A percentile compares a stretch with the other conserved stretches of the same genome.
phyloP scores from a whole-genome alignment of 1,140 invertebrate genomes.

The Lepidurus packardi region DNA sequence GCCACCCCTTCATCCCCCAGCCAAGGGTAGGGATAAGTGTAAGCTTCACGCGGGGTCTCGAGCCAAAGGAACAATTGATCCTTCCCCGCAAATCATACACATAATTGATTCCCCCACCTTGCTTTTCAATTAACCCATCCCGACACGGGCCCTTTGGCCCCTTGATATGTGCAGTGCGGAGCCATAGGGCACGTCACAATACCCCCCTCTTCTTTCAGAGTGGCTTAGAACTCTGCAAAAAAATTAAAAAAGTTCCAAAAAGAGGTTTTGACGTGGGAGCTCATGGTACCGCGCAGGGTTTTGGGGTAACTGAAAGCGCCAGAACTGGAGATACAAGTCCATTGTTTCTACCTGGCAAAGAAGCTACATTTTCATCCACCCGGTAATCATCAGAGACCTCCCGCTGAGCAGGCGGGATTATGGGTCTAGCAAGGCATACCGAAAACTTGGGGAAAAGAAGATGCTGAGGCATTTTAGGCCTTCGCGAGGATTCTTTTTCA shows the following conservation, averaged over 20 bases:
- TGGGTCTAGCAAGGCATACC: not conserved
- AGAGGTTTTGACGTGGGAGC: not conserved
- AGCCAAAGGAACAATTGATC: not conserved
- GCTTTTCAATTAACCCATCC: constrained; percentile 17
- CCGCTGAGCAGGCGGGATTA: not conserved
- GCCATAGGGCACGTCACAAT: not conserved
- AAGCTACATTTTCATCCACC: not conserved
- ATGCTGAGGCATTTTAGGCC: not conserved
- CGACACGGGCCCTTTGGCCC: not conserved
- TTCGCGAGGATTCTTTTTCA: too few species aligned
- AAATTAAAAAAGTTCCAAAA: not conserved
- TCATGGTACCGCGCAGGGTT: not conserved
- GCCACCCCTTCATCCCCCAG: not conserved
- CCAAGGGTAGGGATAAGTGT: not conserved
- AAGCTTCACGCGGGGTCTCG: not conserved
- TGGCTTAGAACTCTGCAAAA: not conserved
- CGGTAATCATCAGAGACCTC: constrained; percentile 18
- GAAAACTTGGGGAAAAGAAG: not conserved
- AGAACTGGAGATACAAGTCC: not conserved
- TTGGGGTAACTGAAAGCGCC: not conserved
- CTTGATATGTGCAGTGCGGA: not conserved
- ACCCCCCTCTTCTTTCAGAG: not conserved
- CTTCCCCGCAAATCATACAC: constrained; percentile 10
- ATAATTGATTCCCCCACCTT: not conserved
- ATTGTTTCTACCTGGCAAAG: constrained; percentile 16